phyloP scores from a whole-genome alignment of 2,113 vertebrate genomes.

The Lichenostomus cassidix region DNA sequence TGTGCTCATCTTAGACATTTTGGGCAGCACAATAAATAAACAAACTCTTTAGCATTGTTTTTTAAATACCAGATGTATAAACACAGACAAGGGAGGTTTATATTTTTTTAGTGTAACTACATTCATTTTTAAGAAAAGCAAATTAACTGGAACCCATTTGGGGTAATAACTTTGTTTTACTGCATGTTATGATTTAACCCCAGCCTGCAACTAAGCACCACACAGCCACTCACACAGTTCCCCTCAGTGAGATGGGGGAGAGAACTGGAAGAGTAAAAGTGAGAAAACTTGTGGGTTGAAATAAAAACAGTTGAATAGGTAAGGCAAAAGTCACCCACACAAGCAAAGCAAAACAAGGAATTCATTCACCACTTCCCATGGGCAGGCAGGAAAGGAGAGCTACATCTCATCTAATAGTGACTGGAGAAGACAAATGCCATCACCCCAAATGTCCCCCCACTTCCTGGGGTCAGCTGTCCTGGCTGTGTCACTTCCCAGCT shows the following conservation, averaged over 20 bases:
- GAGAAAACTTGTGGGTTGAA: background rate
- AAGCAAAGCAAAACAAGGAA: background rate
- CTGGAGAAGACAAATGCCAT: background rate
- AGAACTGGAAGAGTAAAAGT: background rate
- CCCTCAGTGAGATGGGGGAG: background rate
- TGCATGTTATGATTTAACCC: background rate
- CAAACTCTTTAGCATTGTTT: background rate
- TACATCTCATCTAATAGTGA: background rate
- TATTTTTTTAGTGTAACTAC: background rate
- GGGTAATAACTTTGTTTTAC: background rate
- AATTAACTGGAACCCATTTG: background rate
- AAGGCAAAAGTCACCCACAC: background rate
- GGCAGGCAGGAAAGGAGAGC: background rate
- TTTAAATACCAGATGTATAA: conserved; percentile 9
- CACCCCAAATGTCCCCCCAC: accelerated
- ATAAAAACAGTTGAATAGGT: background rate
- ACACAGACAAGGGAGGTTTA: background rate
- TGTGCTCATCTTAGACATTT: background rate
- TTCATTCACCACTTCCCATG: background rate
- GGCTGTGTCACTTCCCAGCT: background rate
- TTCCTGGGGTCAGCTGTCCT: background rate
- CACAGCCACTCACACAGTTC: background rate
- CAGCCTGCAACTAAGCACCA: background rate
- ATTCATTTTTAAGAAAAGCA: background rate
- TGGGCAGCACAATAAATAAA: background rate